These are phyloP conservation scores for Caenorhabditis plicata DNA, from an alignment of 2,888 invertebrate genomes.

Conservation along the genomic window DNA sequence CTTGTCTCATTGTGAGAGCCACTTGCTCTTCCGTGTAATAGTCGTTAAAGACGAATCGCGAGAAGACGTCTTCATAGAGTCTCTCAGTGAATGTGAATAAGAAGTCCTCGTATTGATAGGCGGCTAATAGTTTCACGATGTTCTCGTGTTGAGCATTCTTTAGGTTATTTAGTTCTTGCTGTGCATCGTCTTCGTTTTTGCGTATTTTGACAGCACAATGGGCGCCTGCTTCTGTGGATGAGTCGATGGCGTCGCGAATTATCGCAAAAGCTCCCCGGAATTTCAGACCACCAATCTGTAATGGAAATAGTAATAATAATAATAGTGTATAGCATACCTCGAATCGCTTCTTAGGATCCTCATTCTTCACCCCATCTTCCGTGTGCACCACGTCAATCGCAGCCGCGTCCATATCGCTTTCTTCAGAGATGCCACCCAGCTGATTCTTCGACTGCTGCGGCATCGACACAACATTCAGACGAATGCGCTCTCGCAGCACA, in stretches of 20 bases:
- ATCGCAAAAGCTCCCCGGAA: slow-evolving; percentile 82
- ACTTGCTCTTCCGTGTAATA: slow-evolving; percentile 85
- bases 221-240: slow-evolving; percentile 72
- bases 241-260: slow-evolving; percentile 79
- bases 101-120: slow-evolving; percentile 67
- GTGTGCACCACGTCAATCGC: slow-evolving; percentile 10
- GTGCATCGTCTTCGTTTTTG: slow-evolving; percentile 68
- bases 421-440: slow-evolving; percentile 45
- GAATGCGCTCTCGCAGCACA: slow-evolving; percentile 44
- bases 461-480: slow-evolving; percentile 43
- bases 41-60: slow-evolving; percentile 84
- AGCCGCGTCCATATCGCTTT: slow-evolving; percentile 44
- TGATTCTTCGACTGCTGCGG: slow-evolving; percentile 38
- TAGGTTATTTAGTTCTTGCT: slow-evolving; percentile 82
- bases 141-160: slow-evolving; percentile 80
- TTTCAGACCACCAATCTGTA: slow-evolving; percentile 35
- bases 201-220: slow-evolving; percentile 83
- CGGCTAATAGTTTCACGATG: slow-evolving; percentile 72
- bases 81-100: slow-evolving; percentile 68
- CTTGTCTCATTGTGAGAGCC: slow-evolving; percentile 81
- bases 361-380: slow-evolving; percentile 23
- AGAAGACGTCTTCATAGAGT: slow-evolving; percentile 77
- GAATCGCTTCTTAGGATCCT: slow-evolving; percentile 40
- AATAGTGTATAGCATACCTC: slow-evolving; percentile 12
- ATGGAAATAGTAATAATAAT: too few relatives aligned